Percentiles rank a stretch among this genome's conserved stretches.
These are phyloP conservation scores for Calypte anna DNA, from an alignment of 2,113 vertebrate genomes.

Conservation along the genomic window DNA sequence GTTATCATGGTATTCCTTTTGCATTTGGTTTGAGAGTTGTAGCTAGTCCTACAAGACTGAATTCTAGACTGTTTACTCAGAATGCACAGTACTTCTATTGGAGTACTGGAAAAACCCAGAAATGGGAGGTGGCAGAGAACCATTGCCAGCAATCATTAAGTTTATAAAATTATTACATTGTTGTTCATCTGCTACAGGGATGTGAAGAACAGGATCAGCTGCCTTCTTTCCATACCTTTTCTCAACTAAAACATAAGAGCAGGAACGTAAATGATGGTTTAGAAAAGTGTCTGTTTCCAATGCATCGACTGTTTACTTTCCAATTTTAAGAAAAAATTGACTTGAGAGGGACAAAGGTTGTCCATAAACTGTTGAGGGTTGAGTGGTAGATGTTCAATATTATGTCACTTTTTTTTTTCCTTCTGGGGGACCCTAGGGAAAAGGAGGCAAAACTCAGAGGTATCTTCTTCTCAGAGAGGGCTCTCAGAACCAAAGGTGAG, in stretches of 20 bases:
- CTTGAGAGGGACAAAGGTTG: background rate
- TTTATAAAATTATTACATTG: background rate
- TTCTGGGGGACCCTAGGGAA: background rate
- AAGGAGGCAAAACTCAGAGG: background rate
- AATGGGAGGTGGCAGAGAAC: background rate
- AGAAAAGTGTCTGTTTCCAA: background rate
- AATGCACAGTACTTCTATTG: background rate
- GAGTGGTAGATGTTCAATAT: background rate
- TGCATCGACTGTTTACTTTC: background rate
- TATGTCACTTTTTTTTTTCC: background rate
- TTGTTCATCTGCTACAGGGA: background rate
- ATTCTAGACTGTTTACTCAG: background rate
- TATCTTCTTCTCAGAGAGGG: background rate
- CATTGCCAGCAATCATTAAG: background rate
- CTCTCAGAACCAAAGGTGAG: background rate
- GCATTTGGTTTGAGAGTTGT: background rate
- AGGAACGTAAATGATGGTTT: background rate
- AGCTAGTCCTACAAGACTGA: background rate
- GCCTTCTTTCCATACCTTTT: background rate
- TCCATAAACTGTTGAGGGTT: fast-evolving
- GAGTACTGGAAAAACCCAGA: background rate
- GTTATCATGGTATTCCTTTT: background rate
- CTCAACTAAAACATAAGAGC: background rate
- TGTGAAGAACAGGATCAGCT: background rate
- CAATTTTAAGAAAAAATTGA: background rate